A percentile compares a stretch with the other conserved stretches of the same genome.
phyloP scores from a whole-genome alignment of 2,113 vertebrate species.

The Ardeotis arabs region DNA sequence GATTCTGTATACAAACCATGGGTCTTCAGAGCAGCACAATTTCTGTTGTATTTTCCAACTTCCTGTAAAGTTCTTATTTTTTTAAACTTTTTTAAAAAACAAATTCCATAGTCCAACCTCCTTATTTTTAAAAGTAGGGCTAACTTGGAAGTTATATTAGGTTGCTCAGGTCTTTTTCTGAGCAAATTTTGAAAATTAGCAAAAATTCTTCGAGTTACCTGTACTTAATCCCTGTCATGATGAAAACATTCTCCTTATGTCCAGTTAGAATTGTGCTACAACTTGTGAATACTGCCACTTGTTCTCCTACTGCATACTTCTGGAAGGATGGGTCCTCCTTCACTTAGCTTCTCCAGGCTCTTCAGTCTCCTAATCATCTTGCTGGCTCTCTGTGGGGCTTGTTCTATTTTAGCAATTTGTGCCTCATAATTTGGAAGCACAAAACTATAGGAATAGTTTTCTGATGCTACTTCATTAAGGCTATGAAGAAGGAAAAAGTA shows the following conservation, averaged over 20 bases:
- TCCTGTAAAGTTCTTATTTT: neutral
- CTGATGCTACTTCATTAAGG: neutral
- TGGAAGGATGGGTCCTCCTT: neutral
- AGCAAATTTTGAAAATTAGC: neutral
- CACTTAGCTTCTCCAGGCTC: neutral
- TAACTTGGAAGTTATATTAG: neutral
- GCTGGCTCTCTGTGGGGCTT: neutral
- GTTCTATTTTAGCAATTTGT: neutral
- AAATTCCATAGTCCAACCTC: neutral
- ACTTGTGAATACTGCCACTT: neutral
- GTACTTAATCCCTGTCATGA: neutral
- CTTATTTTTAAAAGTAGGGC: neutral
- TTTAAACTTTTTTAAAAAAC: neutral
- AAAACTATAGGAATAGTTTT: neutral
- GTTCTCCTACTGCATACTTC: neutral
- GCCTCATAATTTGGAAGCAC: neutral
- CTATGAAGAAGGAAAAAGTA: neutral
- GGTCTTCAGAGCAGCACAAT: neutral
- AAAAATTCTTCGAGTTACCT: neutral
- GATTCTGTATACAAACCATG: neutral
- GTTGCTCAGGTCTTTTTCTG: neutral
- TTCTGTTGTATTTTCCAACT: neutral
- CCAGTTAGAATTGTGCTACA: neutral
- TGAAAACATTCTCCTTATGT: neutral
- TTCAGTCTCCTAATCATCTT: neutral